A percentile compares a stretch with the other conserved stretches of the same genome.
Conservation (phyloP, 2,797 vertebrate species). For the Megalops cyprinoides region DNA sequence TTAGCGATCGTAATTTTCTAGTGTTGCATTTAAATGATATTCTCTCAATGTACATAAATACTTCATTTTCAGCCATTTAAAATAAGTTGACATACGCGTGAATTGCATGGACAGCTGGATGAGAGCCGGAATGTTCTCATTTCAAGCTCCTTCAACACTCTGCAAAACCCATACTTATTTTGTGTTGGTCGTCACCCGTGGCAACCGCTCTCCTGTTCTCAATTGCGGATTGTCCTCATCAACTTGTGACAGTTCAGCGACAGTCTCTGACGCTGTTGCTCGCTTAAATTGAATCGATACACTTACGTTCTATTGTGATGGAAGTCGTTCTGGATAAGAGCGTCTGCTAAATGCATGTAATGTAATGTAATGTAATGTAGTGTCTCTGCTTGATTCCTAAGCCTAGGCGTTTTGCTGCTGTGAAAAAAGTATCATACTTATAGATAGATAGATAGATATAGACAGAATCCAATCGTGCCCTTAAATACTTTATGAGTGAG, state of each 20-base stretch:
- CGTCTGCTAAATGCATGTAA: too few relatives aligned
- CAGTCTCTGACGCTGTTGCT: not conserved
- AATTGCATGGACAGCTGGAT: not conserved
- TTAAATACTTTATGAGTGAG: too few relatives aligned
- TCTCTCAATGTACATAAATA: not conserved
- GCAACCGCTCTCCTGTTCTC: slow-evolving; percentile 15
- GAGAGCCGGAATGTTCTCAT: not conserved
- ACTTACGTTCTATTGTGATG: too few relatives aligned
- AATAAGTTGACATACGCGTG: not conserved
- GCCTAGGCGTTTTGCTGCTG: too few relatives aligned
- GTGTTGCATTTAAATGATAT: not conserved
- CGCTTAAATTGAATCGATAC: too few relatives aligned
- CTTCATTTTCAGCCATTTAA: not conserved
- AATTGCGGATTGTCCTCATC: slow-evolving; percentile 9
- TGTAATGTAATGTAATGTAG: too few relatives aligned
- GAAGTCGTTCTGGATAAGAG: too few relatives aligned
- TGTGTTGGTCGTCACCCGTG: slow-evolving; percentile 18
- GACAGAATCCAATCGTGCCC: too few relatives aligned
- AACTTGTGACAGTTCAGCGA: not conserved
- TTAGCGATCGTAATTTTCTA: not conserved
- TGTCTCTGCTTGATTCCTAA: too few relatives aligned
- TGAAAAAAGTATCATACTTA: too few relatives aligned
- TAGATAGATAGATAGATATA: too few relatives aligned
- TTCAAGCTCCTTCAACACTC: not conserved
- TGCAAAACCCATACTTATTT: slow-evolving; percentile 9